Evolutionary conservation across 2,113 vertebrate genomes (phyloP).

Genomic region (Macquaria australasica): DNA sequence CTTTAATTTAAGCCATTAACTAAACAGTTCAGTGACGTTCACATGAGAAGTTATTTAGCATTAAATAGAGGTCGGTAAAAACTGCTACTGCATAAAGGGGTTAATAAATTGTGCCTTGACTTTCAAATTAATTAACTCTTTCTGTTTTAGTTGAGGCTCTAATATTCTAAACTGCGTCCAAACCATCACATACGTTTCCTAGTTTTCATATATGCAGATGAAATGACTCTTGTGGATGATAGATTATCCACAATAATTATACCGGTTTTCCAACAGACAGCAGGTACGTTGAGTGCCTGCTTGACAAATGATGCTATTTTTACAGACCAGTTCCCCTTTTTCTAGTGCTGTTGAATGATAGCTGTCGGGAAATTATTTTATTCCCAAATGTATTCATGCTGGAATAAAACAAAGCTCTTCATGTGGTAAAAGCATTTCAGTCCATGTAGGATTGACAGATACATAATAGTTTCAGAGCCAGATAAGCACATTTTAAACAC

Average conservation of each 20-base stretch:
- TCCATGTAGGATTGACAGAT: conserved; percentile 22
- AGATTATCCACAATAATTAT: background rate
- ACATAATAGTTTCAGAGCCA: conserved; percentile 47
- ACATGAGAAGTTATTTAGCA: background rate
- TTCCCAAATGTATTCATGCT: conserved; percentile 43
- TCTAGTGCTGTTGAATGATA: conserved; percentile 21
- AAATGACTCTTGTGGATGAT: background rate
- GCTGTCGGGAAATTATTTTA: conserved; percentile 45
- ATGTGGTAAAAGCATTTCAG: conserved; percentile 54
- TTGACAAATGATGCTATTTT: conserved; percentile 1
- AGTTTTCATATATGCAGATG: background rate
- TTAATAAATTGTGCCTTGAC: background rate
- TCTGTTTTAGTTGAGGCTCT: background rate
- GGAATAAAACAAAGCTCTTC: conserved; percentile 58
- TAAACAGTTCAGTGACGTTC: background rate
- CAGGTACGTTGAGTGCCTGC: background rate
- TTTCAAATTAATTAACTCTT: background rate
- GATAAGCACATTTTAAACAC: conserved; percentile 39
- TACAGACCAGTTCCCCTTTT: background rate
- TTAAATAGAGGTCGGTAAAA: background rate
- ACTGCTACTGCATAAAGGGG: background rate
- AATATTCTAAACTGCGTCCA: background rate
- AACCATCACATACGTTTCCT: background rate
- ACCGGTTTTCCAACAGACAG: background rate
- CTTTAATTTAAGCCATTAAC: background rate